Conservation (phyloP, 2,797 vertebrate species). For the Okamejei kenojei region DNA sequence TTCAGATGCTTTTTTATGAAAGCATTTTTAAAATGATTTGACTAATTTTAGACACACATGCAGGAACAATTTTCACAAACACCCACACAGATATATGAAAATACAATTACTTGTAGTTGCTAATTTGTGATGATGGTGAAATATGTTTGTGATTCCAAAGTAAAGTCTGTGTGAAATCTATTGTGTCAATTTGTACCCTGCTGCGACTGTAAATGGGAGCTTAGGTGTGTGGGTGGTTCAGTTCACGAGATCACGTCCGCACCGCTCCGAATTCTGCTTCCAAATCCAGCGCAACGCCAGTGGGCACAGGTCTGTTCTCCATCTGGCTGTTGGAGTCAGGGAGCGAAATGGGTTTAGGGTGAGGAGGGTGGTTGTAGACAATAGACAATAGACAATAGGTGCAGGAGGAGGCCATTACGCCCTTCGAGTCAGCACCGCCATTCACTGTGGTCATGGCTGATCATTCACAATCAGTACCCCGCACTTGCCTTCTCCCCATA, state of each 20-base stretch:
- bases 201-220: conserved; percentile 3
- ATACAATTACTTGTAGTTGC: conserved; percentile 34
- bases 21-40: conserved; percentile 12
- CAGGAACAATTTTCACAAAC: conserved; percentile 35
- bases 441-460: too few relatives aligned
- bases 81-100: conserved; percentile 33
- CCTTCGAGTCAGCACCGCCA: too few relatives aligned
- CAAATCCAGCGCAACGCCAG: neutral
- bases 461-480: too few relatives aligned
- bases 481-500: too few relatives aligned
- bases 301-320: neutral
- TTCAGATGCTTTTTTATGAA: neutral
- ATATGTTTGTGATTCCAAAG: conserved; percentile 28
- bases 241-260: neutral
- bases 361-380: too few relatives aligned
- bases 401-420: too few relatives aligned
- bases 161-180: conserved; percentile 18
- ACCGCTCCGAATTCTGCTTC: neutral
- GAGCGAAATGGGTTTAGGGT: neutral
- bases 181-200: conserved; percentile 4
- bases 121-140: conserved; percentile 34
- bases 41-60: conserved; percentile 28
- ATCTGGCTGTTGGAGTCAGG: neutral
- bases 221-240: neutral
- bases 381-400: too few relatives aligned